Conservation (phyloP, 37 sponge, comb jelly and placozoan genomes). For the Dysidea cf. avara region DNA sequence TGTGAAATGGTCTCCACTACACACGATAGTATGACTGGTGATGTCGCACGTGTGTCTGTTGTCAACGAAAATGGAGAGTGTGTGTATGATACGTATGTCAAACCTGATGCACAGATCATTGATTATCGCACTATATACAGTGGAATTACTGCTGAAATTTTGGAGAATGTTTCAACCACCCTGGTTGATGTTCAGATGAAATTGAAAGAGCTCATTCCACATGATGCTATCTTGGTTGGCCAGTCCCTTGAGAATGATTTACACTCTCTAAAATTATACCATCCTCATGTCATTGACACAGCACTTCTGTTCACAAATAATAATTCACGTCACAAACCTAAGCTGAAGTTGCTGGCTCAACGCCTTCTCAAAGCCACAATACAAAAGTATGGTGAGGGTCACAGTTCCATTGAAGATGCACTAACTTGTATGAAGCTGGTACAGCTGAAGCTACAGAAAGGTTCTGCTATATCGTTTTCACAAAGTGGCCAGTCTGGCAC, state of each 20-base stretch:
- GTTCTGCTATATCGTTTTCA: constrained; percentile 26
- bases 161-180: constrained; percentile 75
- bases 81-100: constrained; percentile 81
- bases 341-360: constrained; percentile 62
- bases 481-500: constrained; percentile 4
- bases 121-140: constrained; percentile 93
- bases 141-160: constrained; percentile 75
- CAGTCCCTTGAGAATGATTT: constrained; percentile 99
- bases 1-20: constrained; percentile 89
- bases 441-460: constrained; percentile 57
- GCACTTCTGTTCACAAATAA: constrained; percentile 51
- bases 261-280: constrained; percentile 65
- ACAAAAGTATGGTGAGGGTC: constrained; percentile 65
- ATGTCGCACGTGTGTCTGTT: constrained; percentile 82
- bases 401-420: constrained; percentile 88
- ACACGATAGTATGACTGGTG: constrained; percentile 23
- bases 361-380: constrained; percentile 53
- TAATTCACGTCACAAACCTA: constrained; percentile 63
- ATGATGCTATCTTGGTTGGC: constrained; percentile 79
- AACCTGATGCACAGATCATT: constrained; percentile 62
- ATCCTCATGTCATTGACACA: constrained; percentile 81
- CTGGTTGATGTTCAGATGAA: constrained; percentile 77
- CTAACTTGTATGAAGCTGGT: constrained; percentile 85
- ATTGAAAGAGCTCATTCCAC: constrained; percentile 56
- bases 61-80: constrained; percentile 77